Conservation (phyloP, 2,888 invertebrate genomes). For the Apantesis nais region DNA sequence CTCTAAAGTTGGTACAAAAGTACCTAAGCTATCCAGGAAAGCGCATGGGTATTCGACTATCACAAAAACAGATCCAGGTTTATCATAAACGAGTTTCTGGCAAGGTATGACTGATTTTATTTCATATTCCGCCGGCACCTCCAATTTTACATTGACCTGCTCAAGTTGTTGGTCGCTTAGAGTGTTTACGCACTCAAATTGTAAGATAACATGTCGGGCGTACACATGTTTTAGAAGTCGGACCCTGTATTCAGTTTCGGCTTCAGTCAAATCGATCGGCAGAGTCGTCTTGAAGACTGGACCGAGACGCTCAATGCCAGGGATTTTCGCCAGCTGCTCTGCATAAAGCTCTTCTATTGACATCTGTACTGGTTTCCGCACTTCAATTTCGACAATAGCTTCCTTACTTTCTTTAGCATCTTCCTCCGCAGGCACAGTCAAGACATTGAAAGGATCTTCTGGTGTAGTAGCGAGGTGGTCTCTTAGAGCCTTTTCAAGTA, state of each 20-base stretch:
- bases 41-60: constrained; percentile 88
- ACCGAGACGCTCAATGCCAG: constrained; percentile 94
- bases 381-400: constrained; percentile 87
- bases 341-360: constrained; percentile 95
- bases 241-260: constrained; percentile 98
- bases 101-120: constrained; percentile 90
- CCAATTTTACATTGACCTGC: constrained; percentile 95
- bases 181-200: constrained; percentile 99
- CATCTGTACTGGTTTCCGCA: constrained; percentile 94
- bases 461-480: constrained; percentile 91
- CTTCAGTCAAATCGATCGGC: constrained; percentile 96
- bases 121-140: constrained; percentile 92
- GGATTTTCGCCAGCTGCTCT: constrained; percentile 92
- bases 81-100: constrained; percentile 93
- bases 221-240: constrained; percentile 97
- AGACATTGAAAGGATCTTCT: constrained; percentile 93
- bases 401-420: constrained; percentile 94
- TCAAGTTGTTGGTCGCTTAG: constrained; percentile 97
- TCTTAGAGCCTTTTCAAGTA: constrained; percentile 94
- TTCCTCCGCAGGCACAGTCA: constrained; percentile 93
- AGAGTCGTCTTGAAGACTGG: constrained; percentile 95
- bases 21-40: constrained; percentile 88
- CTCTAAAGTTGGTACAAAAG: constrained; percentile 95
- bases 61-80: constrained; percentile 93
- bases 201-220: constrained; percentile 93